Base-by-base conservation (phyloP, 2,113 vertebrate genomes). In the Saimiri boliviensis region DNA sequence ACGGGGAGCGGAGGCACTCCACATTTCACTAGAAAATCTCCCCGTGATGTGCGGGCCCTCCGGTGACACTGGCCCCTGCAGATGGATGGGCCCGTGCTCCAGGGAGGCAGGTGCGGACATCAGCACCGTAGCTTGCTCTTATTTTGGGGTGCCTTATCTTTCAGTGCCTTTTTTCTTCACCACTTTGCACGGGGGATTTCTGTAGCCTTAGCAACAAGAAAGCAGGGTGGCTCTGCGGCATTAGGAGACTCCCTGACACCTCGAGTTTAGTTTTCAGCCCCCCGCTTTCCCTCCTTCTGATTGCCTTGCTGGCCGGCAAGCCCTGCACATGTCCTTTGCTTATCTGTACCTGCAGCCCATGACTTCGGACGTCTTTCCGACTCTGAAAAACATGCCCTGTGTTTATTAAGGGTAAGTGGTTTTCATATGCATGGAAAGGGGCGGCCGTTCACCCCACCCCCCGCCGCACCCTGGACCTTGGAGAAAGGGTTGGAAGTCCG, bases 21-120 rank as follows among this genome's bases (percentile, higher is more conserved):
- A 13, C 13, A 14, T 68, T 52, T 3, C 6, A 21, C n/a, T 17
- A 8, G 13, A 63, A 52, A 49, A 14, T 19, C 1, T 9, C n/a
- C 35, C 23, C 1, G 56, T 0, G 3, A 40, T 5, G 1, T 3
- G 16, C 6, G 60, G 77, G 12, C 52, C 5, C 0, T 0, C 27
- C 3, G 1, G 14, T 2, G 13, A 63, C 2, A 45, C 68, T 37
- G 4, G 9, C 17, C 16, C 35, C 32, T 12, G 1, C 0, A 0
- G 17, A 68, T 27, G 6, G 27, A 13, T n/a, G 42, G n/a, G 10
- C 21, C 4, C 0, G 27, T 0, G 16, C 13, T 20, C 37, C 37
- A 7, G 17, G 60, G 63, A 32, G 25, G 5, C 21, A 20, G 89
- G 17, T 6, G 21, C 23, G 23, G 10, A 58, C 63, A 7, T 20